Base-by-base conservation (phyloP, 2,113 vertebrate species). In the Barbus barbus region DNA sequence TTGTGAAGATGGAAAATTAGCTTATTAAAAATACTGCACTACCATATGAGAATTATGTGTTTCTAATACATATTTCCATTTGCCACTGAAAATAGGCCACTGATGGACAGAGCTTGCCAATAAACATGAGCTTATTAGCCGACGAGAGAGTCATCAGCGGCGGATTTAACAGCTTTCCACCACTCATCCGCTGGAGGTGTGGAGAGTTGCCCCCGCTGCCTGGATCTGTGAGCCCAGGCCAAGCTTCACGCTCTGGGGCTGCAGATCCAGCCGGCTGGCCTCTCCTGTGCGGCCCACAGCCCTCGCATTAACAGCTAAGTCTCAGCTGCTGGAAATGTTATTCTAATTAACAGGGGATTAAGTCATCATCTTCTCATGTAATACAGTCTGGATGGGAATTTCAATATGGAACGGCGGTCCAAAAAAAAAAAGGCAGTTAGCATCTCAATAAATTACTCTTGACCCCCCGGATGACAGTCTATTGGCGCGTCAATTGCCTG, bases 271-370 rank as follows among this genome's bases (percentile, higher is more conserved):
- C 83, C 85, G 76, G 83, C 71, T 69, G 69, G 75, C 58, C 51
- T 79, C 81, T 84, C 85, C 90, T 77, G 91, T 88, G 91, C 33
- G 74, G 93, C 91, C 92, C 92, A 31, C 78, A 86, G 87, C 87
- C 85, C 80, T 69, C 13, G 81, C 82, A 86, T 88, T 86, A 90
- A 85, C 75, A 83, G 86, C 86, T 87, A 78, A 85, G 85, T 60
- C 86, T 87, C 93, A 95, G 94, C 93, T 94, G 94, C 91, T 90
- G 91, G 91, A 94, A 92, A 93, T 93, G 93, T 94, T 92, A 91
- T 87, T 92, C 92, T 94, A 95, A 95, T 95, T 95, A 95, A 94
- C 94, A 93, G 90, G 93, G 93, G 94, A 95, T 95, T 95, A 95
- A 95, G 93, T 92, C 93, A 93, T 94, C 93, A 94, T 94, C 91